Evolutionary conservation across 2,888 invertebrate species (phyloP), one percentile per base, ranked within the genome.

Genomic region (Teleogryllus oceanicus): DNA sequence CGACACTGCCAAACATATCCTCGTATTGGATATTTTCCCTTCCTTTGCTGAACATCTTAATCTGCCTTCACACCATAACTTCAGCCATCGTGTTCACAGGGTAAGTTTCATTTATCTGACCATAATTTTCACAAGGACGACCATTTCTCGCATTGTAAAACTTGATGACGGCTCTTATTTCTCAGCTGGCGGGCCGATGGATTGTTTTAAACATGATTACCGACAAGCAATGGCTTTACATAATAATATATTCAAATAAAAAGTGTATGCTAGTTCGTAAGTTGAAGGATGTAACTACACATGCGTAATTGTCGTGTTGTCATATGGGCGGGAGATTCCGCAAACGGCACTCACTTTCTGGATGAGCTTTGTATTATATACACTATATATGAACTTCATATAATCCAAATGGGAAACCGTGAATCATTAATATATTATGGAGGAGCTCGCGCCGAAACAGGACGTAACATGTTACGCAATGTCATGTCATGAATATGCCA

Each of bases 71-170:
- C 24, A 37, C 24, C 5, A 37, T 37, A 37, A 37, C 24, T 37
- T 21, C 1, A 21, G 21, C 21, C 21, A 24, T 24, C 24, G 24
- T 2, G 24, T 24, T 3, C 24, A 3, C 24, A 3, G 2, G 2
- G 18, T 62, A 75, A 75, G 20, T 75, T 75, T 75, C 75, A 10
- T 20, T 75, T 75, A 75, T 13, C 75, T 75, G 75, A 75, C 75
- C 2, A 75, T 75, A 20, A 75, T 4, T 20, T 75, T 8, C 75
- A 5, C 20, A 75, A 21, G 75, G 75, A 0, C 2, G 75, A 75
- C 2, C 24, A 5, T 75, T 75, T 75, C 75, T 75, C 8, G 75
- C 75, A 2, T 75, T 75, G 0, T 2, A n/a, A 20, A 75, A 75
- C 20, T 75, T 75, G 2, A 75, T 75, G 8, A 75, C 24, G 4